Evolutionary conservation across 2,888 invertebrate species (phyloP).

Genomic region (Drosophila ezoana): DNA sequence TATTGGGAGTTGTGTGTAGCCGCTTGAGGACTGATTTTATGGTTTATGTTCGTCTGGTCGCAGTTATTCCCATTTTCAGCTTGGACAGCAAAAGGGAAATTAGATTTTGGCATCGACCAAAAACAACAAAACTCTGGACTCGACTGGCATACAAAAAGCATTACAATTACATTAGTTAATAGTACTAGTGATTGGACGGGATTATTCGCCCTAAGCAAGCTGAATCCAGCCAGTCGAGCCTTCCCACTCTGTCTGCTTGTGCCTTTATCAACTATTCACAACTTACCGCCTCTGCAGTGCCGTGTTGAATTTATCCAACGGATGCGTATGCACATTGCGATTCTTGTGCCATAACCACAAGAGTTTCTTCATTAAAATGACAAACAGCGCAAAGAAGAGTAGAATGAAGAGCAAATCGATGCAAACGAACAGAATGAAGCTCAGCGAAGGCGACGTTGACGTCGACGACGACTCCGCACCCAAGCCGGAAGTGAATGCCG

Average conservation of each 20-base stretch:
- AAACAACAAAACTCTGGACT: slow-evolving; percentile 8
- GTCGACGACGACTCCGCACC: slow-evolving; percentile 35
- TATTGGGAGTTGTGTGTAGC: slow-evolving; percentile 16
- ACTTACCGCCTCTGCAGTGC: slow-evolving; percentile 86
- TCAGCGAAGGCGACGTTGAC: slow-evolving; percentile 66
- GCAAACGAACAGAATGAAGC: slow-evolving; percentile 84
- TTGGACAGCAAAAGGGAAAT: slow-evolving; percentile 57
- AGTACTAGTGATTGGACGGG: background rate
- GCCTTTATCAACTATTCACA: slow-evolving; percentile 3
- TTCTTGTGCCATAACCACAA: slow-evolving; percentile 87
- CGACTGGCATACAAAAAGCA: slow-evolving; percentile 2
- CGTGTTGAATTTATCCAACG: slow-evolving; percentile 87
- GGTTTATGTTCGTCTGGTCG: slow-evolving; percentile 37
- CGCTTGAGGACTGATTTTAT: slow-evolving; percentile 30
- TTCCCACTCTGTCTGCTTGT: background rate
- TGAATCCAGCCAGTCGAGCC: slow-evolving; percentile 18
- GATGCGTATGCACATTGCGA: slow-evolving; percentile 78
- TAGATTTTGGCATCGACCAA: slow-evolving; percentile 28
- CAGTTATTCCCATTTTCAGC: slow-evolving; percentile 35
- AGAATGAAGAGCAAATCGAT: slow-evolving; percentile 89
- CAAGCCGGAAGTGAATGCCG: slow-evolving; percentile 64
- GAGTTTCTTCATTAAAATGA: slow-evolving; percentile 88
- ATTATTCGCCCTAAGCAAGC: slow-evolving; percentile 14
- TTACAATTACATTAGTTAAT: slow-evolving; percentile 19
- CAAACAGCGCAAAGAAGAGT: slow-evolving; percentile 89